A percentile compares a stretch with the other conserved stretches of the same genome.
Conservation (phyloP, 2,888 invertebrate species). For the Euzophera pinguis region DNA sequence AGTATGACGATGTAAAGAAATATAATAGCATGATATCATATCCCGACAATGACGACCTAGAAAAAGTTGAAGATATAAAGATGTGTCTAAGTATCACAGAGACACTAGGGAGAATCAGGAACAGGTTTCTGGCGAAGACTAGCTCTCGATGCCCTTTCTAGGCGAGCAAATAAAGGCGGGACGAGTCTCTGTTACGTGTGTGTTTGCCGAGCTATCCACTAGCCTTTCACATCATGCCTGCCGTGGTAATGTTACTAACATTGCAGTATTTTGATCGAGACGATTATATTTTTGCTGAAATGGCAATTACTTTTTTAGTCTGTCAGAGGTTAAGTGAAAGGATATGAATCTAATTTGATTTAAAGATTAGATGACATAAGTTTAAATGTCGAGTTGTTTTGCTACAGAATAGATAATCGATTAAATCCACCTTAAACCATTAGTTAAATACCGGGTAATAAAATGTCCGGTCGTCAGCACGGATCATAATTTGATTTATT, state of each 20-base stretch:
- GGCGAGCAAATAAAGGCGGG: background rate
- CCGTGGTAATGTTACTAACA: background rate
- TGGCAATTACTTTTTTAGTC: background rate
- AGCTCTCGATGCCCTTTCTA: conserved; percentile 1
- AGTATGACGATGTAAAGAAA: background rate
- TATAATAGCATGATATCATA: background rate
- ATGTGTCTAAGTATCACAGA: background rate
- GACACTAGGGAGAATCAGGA: background rate
- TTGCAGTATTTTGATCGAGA: background rate
- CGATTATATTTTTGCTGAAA: background rate
- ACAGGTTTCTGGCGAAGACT: background rate
- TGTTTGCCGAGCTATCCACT: background rate
- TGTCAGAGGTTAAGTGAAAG: background rate
- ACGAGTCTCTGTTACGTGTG: background rate
- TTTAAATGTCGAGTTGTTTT: background rate
- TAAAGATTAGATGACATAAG: background rate
- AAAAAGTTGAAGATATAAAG: background rate
- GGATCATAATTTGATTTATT: no score
- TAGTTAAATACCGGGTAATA: no score
- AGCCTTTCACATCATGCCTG: conserved; percentile 1
- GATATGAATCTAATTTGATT: background rate
- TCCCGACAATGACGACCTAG: background rate
- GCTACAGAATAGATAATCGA: no score
- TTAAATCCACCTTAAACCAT: no score
- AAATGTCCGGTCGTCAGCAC: no score